Base-by-base conservation (phyloP, 2,888 invertebrate species). In the Xylota segnis region DNA sequence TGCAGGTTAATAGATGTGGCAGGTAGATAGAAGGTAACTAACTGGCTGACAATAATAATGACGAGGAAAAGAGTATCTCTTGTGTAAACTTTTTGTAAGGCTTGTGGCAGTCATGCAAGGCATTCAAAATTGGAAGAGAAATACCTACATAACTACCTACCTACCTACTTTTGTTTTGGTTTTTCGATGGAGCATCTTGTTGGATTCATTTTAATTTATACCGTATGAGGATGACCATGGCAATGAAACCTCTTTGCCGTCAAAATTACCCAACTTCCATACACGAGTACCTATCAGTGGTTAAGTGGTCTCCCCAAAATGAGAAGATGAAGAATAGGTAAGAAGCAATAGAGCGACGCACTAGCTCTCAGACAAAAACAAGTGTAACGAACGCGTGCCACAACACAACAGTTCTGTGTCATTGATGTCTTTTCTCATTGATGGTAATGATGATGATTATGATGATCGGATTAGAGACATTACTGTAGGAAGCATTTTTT, bases 401-500 rank as follows among this genome's bases (percentile, higher is more conserved):
- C 61, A 78, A 74, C 54, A 63, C 54, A 63, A 50, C 56, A 74
- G 58, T 63, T 78, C 43, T 58, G 45, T 47, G 29, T 47, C 32
- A 74, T 68, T 71, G 52, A 70, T 52, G 23, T 23, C 23, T 16
- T 10, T 14, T 54, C 27, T 14, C 12, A 52, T 50, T 72, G 47
- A 47, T 58, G 70, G 52, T 68, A 29, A 75, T 43, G n/a, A 66
- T 43, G n/a, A 66, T 58, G 68, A 56, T 45, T 34, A 78, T 50
- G 56, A 78, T 78, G 78, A 75, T 83, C 83, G 32, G 78, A 83
- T 83, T 83, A 79, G 63, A 71, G 27, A 43, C 43, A 45, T 43
- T 23, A 58, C 63, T 75, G 79, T 63, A 56, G 50, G 27, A 34
- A 54, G 54, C 16, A 37, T 10, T 27, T 40, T 16, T 16, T 40